A percentile compares a stretch with the other conserved stretches of the same genome.
phyloP scores from a whole-genome alignment of 23 tunicate species.

The Trididemnum nubilum region DNA sequence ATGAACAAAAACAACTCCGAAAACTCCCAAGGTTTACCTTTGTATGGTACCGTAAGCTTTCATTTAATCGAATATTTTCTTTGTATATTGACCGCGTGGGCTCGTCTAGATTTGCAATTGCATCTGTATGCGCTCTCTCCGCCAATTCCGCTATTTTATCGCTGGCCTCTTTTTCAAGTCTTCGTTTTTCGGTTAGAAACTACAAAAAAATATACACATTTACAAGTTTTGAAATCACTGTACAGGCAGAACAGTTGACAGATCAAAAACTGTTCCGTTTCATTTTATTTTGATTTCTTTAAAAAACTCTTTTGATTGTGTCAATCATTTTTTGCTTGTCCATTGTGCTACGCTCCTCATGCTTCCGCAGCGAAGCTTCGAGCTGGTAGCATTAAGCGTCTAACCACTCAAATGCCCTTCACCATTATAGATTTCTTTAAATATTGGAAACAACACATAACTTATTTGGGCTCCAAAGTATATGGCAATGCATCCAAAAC shows the following conservation, averaged over 20 bases:
- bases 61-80: constrained; percentile 88
- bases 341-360: too few relatives aligned
- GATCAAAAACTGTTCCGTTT: neutral
- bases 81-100: constrained; percentile 88
- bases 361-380: too few relatives aligned
- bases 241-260: neutral
- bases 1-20: too few relatives aligned
- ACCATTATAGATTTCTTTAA: too few relatives aligned
- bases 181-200: constrained; percentile 90
- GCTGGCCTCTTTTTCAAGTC: constrained; percentile 94
- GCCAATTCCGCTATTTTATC: constrained; percentile 96
- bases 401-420: too few relatives aligned
- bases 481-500: too few relatives aligned
- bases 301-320: neutral
- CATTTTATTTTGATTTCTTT: neutral
- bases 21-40: too few relatives aligned
- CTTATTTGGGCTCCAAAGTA: too few relatives aligned
- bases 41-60: constrained; percentile 81
- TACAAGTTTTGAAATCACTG: too few relatives aligned
- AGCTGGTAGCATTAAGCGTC: too few relatives aligned
- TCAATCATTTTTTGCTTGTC: too few relatives aligned
- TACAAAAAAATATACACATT: constrained; percentile 32
- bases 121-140: constrained; percentile 96
- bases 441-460: too few relatives aligned
- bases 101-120: constrained; percentile 94